Base-by-base conservation (phyloP, 2,113 vertebrate genomes). In the Speoplatyrhinus poulsoni region DNA sequence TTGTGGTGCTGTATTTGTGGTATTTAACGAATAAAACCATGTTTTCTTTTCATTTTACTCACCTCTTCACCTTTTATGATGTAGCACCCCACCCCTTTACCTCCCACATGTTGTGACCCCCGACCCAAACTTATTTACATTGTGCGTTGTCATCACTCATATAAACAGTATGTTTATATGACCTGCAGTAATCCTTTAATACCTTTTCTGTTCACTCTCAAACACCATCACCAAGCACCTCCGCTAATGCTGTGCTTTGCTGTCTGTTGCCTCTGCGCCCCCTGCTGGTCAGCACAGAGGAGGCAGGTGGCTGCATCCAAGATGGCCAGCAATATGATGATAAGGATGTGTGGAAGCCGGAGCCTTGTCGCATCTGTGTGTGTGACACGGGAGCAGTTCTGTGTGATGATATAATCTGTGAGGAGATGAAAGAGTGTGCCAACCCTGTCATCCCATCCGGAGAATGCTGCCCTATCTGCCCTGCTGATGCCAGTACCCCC, bases 281-380 rank as follows among this genome's bases (percentile, higher is more conserved):
- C 80, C 85, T 85, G 76, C 71, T 88, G 85, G 85, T 73, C 86
- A 84, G 87, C 86, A 69, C 94, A 96, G 95, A 93, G 90, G 91
- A 93, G 50, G 88, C 91, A 89, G 93, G 92, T 77, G 92, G 91
- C 93, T 99, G 97, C 89, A 89, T 94, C 84, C 95, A 97, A 91
- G 88, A 94, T n/a, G 95, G 93, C 84, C 93, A 94, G 83, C 89
- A 75, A 79, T 98, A 96, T 91, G 93, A 91, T 85, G 95, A 98
- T 91, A 98, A 96, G 88, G 96, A 97, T 90, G 96, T 98, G 55
- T 99, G 96, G 97, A 98, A 97, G 87, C 95, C 96, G 12, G 94
- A 96, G 88, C 90, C 93, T 66, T 99, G 97, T 93, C 93, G 83
- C 46, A 96, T 98, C 95, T 99, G 97, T 92, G 95, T 98, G 84